A percentile compares a stretch with the other conserved stretches of the same genome.
Evolutionary conservation across 2,888 invertebrate species (phyloP).

Genomic region (Dasysyrphus albostriatus): DNA sequence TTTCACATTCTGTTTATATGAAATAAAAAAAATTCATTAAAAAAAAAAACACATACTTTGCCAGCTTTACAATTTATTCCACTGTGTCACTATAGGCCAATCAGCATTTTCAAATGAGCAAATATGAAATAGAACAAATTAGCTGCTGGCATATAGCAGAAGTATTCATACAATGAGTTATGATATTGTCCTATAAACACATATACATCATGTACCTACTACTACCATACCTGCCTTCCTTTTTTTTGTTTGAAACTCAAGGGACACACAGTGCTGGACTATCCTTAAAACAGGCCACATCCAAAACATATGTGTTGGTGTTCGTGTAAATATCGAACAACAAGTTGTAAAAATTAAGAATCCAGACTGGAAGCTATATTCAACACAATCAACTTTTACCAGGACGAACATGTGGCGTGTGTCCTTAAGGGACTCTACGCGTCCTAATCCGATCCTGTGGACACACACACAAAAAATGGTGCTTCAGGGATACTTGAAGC

Average conservation of each 20-base stretch:
- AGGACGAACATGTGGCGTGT: not conserved
- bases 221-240: constrained; percentile 13
- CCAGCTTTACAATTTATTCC: constrained; percentile 34
- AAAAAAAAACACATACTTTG: not conserved
- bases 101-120: constrained; percentile 56
- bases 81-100: constrained; percentile 36
- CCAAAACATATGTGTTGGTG: not conserved
- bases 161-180: constrained; percentile 64
- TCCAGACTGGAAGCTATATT: not conserved
- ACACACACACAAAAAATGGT: constrained; percentile 6
- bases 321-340: not conserved
- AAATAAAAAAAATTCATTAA: not conserved
- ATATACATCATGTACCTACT: not conserved
- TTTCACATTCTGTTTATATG: not conserved
- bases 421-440: not conserved
- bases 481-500: constrained; percentile 45
- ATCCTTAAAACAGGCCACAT: not conserved
- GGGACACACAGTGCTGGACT: constrained; percentile 17
- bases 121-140: constrained; percentile 48
- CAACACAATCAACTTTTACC: not conserved
- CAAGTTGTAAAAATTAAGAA: not conserved
- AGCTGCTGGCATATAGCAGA: constrained; percentile 7
- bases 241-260: constrained; percentile 15
- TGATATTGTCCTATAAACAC: constrained; percentile 51
- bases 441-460: constrained; percentile 9